phyloP scores from a whole-genome alignment of 2,888 invertebrate genomes.

The Eupithecia subumbrata region DNA sequence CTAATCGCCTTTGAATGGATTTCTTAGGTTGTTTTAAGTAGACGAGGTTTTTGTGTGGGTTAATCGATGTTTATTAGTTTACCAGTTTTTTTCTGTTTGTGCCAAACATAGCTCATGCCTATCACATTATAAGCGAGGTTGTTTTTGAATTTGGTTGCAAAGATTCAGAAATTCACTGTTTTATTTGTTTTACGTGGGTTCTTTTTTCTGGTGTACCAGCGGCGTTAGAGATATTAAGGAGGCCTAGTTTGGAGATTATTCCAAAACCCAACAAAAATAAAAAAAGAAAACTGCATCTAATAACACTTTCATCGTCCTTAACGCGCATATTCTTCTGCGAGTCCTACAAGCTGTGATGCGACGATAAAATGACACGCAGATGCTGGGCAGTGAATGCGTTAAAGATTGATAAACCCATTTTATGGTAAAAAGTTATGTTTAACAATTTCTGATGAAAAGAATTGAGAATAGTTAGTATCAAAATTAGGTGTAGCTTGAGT shows the following conservation, averaged over 20 bases:
- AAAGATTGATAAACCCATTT: too few species aligned
- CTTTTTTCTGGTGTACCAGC: too few species aligned
- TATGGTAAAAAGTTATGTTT: too few species aligned
- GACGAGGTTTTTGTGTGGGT: not conserved
- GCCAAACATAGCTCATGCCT: not conserved
- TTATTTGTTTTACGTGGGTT: too few species aligned
- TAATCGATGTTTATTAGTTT: not conserved
- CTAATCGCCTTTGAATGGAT: constrained; percentile 2
- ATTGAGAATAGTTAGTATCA: too few species aligned
- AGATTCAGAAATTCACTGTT: not conserved
- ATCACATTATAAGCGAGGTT: not conserved
- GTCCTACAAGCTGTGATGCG: too few species aligned
- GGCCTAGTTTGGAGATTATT: not conserved
- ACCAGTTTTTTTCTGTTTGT: not conserved
- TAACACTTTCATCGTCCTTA: not conserved
- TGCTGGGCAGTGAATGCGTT: too few species aligned
- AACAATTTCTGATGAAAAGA: too few species aligned
- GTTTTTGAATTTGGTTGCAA: not conserved
- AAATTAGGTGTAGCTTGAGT: too few species aligned
- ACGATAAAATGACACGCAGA: too few species aligned
- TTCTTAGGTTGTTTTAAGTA: not conserved
- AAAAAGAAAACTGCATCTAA: not conserved
- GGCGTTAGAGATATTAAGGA: not conserved
- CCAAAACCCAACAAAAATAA: not conserved
- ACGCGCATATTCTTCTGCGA: too few species aligned